phyloP scores from a whole-genome alignment of 2,797 vertebrate species.

The Pseudotriccus pelzelni region DNA sequence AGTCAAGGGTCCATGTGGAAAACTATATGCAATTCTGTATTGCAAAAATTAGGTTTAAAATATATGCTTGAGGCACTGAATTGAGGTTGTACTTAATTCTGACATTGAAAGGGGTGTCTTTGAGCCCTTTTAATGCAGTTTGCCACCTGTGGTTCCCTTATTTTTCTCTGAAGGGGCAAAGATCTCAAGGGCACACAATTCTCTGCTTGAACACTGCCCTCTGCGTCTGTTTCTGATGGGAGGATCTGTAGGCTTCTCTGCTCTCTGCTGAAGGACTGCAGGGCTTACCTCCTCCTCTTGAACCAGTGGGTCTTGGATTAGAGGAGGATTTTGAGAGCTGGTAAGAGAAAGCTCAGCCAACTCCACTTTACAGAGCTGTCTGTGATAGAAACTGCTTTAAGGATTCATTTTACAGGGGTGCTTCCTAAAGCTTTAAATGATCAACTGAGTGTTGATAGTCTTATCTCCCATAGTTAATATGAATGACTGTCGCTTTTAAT shows the following conservation, averaged over 20 bases:
- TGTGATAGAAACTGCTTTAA: not conserved
- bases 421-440: not conserved
- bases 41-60: not conserved
- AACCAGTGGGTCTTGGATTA: not conserved
- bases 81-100: not conserved
- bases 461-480: constrained; percentile 23
- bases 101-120: not conserved
- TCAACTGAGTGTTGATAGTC: not conserved
- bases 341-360: not conserved
- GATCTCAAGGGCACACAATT: not conserved
- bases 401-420: not conserved
- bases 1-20: not conserved
- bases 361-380: not conserved
- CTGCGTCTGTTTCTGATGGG: not conserved
- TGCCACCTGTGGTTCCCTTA: not conserved
- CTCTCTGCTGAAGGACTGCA: not conserved
- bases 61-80: not conserved
- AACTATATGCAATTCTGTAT: not conserved
- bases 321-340: not conserved
- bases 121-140: not conserved
- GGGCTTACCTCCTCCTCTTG: not conserved
- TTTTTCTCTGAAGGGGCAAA: not conserved
- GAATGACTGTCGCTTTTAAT: constrained; percentile 24
- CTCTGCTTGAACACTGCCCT: not conserved
- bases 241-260: not conserved